Conservation (phyloP, 2,888 invertebrate genomes). For the Chrysotoxum bicinctum region DNA sequence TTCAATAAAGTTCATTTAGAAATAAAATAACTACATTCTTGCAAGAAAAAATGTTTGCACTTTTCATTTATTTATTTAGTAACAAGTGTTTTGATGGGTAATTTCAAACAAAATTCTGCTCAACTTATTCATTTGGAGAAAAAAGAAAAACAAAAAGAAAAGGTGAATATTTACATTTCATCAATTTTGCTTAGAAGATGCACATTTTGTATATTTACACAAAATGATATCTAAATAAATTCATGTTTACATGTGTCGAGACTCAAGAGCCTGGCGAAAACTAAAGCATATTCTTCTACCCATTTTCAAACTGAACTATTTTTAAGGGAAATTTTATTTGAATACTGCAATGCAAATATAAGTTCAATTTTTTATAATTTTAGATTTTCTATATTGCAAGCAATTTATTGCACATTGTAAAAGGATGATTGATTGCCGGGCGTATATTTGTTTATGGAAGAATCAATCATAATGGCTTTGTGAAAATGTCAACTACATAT, state of each 20-base stretch:
- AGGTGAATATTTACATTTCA: slow-evolving; percentile 17
- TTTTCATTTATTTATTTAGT: slow-evolving; percentile 40
- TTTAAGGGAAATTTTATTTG: no score
- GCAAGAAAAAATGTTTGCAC: no score
- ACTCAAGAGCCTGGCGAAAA: background rate
- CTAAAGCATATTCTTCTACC: background rate
- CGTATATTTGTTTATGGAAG: background rate
- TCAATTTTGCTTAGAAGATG: slow-evolving; percentile 21
- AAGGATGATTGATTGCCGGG: background rate
- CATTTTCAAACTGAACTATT: background rate
- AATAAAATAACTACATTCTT: no score
- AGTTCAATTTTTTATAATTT: background rate
- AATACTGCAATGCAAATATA: background rate
- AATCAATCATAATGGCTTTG: background rate
- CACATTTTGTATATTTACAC: slow-evolving; percentile 53
- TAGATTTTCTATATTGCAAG: background rate
- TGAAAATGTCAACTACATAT: no score
- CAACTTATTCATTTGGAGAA: slow-evolving; percentile 4
- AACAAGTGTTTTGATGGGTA: slow-evolving; percentile 61
- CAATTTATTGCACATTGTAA: background rate
- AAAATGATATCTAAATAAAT: slow-evolving; percentile 56
- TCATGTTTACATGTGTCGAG: slow-evolving; percentile 39
- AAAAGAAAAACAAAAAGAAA: background rate
- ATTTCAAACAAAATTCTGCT: slow-evolving; percentile 42
- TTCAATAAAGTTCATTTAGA: no score